Conservation (phyloP, 92 coral and sea anemone genomes). For the Porites lobata region DNA sequence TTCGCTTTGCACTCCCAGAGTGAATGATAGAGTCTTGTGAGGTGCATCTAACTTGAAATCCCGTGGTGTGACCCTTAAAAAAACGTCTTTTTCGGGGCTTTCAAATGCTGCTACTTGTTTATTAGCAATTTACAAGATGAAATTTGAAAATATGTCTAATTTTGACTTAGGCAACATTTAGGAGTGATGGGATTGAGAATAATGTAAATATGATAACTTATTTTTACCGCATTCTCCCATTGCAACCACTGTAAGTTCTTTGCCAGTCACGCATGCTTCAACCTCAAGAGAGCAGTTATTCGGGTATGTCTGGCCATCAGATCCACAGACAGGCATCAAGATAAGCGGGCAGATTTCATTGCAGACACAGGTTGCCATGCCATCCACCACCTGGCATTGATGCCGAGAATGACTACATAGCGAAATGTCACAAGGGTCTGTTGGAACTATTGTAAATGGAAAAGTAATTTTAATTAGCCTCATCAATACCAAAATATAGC, state of each 20-base stretch:
- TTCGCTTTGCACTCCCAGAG: too few relatives aligned
- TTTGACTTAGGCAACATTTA: too few relatives aligned
- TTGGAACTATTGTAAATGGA: constrained; percentile 9
- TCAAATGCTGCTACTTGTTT: too few relatives aligned
- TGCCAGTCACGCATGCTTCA: constrained; percentile 60
- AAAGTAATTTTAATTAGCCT: too few relatives aligned
- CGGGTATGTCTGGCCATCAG: constrained; percentile 76
- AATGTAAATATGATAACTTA: neutral
- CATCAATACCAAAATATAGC: neutral
- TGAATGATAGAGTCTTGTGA: too few relatives aligned
- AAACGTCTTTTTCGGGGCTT: too few relatives aligned
- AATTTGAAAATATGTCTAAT: too few relatives aligned
- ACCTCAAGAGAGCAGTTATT: constrained; percentile 69
- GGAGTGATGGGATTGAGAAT: neutral
- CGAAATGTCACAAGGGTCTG: constrained; percentile 51
- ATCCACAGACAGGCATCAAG: constrained; percentile 78
- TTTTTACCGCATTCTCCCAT: constrained; percentile 72
- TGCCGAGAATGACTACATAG: constrained; percentile 65
- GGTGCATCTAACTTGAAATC: too few relatives aligned
- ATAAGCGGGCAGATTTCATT: constrained; percentile 43
- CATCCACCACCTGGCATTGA: constrained; percentile 54
- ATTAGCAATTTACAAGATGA: too few relatives aligned
- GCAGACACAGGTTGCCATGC: constrained; percentile 76
- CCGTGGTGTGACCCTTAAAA: too few relatives aligned
- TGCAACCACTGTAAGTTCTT: constrained; percentile 30